A percentile compares a stretch with the other conserved stretches of the same genome.
These are phyloP conservation scores for Clanis bilineata DNA, from an alignment of 2,888 invertebrate genomes.

Conservation along the genomic window DNA sequence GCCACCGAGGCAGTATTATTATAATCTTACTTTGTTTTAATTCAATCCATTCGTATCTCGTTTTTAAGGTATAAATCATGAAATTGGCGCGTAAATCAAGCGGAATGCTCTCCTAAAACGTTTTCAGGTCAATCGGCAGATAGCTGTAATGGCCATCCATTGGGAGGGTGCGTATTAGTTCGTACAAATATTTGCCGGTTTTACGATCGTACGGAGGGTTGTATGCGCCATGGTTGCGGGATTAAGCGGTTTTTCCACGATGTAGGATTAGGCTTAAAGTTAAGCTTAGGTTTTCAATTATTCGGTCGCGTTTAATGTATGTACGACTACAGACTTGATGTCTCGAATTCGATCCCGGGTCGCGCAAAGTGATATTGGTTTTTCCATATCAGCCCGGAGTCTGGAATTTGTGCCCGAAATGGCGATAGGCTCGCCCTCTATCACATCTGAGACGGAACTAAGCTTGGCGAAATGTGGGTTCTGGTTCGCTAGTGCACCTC, in stretches of 20 bases:
- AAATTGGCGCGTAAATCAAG: not conserved
- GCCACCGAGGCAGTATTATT: too few species aligned
- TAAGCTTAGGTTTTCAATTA: not conserved
- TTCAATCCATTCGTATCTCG: not conserved
- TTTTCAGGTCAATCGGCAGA: conserved; percentile 7
- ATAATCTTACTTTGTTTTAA: too few species aligned
- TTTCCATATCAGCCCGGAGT: too few species aligned
- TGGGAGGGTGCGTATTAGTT: not conserved
- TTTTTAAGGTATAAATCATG: not conserved
- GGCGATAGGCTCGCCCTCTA: too few species aligned
- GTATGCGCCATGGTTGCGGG: not conserved
- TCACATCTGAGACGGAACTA: too few species aligned
- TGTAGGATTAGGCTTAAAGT: not conserved
- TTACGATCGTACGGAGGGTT: not conserved
- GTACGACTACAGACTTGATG: too few species aligned
- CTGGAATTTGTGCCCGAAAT: too few species aligned
- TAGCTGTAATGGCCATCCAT: not conserved
- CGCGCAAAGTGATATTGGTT: too few species aligned
- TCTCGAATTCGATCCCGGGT: too few species aligned
- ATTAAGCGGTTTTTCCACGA: not conserved
- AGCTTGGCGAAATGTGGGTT: too few species aligned
- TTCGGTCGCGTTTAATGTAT: too few species aligned
- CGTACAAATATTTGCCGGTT: conserved; percentile 1
- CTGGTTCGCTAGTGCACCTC: too few species aligned
- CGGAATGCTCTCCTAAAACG: not conserved